Conservation (phyloP, 2,113 vertebrate genomes). For the Charina bottae region DNA sequence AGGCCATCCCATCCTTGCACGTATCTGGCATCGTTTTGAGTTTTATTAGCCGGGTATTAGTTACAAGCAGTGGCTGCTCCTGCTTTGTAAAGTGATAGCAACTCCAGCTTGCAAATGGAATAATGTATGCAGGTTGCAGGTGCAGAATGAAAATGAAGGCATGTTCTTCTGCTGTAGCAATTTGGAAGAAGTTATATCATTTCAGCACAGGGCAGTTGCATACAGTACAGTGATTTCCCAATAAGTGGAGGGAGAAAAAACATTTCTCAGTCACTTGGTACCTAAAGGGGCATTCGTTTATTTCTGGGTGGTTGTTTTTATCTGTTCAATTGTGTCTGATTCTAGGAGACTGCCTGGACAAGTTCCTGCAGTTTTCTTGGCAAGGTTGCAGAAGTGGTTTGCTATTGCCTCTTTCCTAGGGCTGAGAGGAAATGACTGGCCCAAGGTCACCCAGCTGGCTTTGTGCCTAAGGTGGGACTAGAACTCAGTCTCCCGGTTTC, state of each 20-base stretch:
- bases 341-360: no score
- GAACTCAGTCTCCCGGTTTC: no score
- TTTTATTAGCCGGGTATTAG: background rate
- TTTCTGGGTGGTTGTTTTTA: background rate
- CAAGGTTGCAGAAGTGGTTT: no score
- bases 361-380: no score
- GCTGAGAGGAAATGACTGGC: no score
- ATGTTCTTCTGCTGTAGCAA: background rate
- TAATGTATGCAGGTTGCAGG: background rate
- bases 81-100: background rate
- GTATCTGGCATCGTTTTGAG: background rate
- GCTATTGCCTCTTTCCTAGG: no score
- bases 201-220: background rate
- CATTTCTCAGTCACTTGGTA: background rate
- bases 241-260: background rate
- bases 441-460: no score
- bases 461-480: no score
- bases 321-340: no score
- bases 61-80: background rate
- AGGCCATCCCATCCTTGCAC: background rate
- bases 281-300: background rate
- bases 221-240: background rate
- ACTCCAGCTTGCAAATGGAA: background rate
- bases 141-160: background rate
- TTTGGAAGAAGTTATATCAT: background rate